Conservation (phyloP, 2,113 vertebrate species). For the Murina feae region DNA sequence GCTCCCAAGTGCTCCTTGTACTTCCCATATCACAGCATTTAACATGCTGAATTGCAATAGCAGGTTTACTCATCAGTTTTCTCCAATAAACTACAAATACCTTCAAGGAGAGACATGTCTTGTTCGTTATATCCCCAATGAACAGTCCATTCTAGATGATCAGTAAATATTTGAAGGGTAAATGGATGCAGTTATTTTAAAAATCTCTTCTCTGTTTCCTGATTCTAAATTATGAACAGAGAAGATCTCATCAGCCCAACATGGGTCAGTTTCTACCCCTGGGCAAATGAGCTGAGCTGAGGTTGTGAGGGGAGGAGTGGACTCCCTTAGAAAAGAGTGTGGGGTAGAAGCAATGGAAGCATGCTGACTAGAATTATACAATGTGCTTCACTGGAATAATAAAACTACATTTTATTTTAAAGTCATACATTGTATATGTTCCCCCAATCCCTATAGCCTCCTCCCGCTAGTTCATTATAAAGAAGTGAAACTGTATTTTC, state of each 20-base stretch:
- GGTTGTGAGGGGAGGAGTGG: not conserved
- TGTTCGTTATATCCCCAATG: not conserved
- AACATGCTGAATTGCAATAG: not conserved
- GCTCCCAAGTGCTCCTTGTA: not conserved
- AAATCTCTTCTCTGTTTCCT: not conserved
- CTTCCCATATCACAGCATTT: not conserved
- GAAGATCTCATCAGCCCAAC: not conserved
- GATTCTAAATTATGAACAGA: constrained; percentile 1
- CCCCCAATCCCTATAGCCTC: not conserved
- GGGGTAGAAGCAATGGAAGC: not conserved
- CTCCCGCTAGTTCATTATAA: not conserved
- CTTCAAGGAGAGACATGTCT: not conserved
- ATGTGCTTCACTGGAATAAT: not conserved
- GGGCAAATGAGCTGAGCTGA: not conserved
- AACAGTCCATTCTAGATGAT: not conserved
- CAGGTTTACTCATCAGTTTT: not conserved
- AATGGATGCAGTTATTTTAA: not conserved
- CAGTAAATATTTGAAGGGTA: not conserved
- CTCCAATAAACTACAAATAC: not conserved
- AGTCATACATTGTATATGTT: not conserved
- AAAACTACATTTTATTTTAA: not conserved
- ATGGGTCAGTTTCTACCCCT: not conserved
- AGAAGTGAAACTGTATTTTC: not conserved
- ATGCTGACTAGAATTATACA: not conserved
- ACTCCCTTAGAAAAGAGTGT: not conserved